Evolutionary conservation across 2,113 vertebrate species (phyloP).

Genomic region (Clarias batrachus): DNA sequence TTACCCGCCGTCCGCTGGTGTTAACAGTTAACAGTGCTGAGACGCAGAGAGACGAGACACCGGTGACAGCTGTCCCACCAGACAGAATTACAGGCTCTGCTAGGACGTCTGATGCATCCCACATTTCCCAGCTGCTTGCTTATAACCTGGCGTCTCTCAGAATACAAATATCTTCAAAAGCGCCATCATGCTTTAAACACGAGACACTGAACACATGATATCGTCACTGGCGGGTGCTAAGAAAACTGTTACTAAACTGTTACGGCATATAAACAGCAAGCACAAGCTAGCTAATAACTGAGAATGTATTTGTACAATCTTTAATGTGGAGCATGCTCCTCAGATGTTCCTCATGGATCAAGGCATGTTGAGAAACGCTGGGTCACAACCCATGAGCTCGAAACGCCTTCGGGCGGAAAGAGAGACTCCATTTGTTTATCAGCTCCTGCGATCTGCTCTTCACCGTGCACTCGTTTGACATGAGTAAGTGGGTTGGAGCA

Average conservation of each 20-base stretch:
- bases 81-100: constrained; percentile 43
- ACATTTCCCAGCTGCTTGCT: constrained; percentile 23
- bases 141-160: not conserved
- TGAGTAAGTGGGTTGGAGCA: constrained; percentile 27
- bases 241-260: not conserved
- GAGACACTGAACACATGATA: not conserved
- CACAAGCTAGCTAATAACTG: not conserved
- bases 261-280: not conserved
- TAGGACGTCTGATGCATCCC: not conserved
- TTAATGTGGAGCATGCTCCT: not conserved
- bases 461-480: constrained; percentile 55
- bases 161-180: not conserved
- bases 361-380: not conserved
- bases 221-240: not conserved
- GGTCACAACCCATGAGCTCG: not conserved
- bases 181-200: not conserved
- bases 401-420: constrained; percentile 12
- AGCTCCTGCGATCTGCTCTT: constrained; percentile 63
- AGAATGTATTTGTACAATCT: not conserved
- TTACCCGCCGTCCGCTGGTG: constrained; percentile 29
- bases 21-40: not conserved
- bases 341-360: not conserved
- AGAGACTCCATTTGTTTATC: constrained; percentile 66
- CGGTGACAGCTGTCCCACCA: constrained; percentile 68
- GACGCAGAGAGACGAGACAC: not conserved